Evolutionary conservation across 2,797 vertebrate genomes (phyloP), one percentile per base, ranked within the genome.

Genomic region (Chiroxiphia lanceolata): DNA sequence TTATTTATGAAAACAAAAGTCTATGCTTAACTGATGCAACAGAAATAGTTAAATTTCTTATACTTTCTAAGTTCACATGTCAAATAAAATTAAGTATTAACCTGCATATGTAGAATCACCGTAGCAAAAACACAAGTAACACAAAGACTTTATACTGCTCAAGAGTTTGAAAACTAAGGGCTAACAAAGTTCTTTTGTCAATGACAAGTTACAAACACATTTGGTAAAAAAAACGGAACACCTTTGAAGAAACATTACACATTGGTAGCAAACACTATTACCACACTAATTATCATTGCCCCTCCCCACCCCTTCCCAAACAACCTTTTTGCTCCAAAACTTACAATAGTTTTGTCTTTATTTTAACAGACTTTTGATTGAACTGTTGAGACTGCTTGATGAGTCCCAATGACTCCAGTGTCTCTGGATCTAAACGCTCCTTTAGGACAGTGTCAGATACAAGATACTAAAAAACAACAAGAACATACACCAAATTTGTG

Each of bases 261-360:
- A 36, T 5, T 34, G 13, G n/a, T 19, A 74, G n/a, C 60, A 83
- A 67, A 80, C 8, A n/a, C 0, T 68, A n/a, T 47, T 56, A 89
- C 3, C 36, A 71, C 11, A 56, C 13, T 54, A 59, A 82, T 47
- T 16, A 71, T 5, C 48, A 54, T 0, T 44, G 25, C 4, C 15
- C 56, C 17, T 53, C 19, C 36, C 34, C 42, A 63, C 33, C 53
- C 33, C 34, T 53, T 33, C 61, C 78, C 78, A 84, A 67, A 80
- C 17, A 51, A 63, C 15, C 38, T 44, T 12, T 26, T 10, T 21
- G 16, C 7, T 80, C 65, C 83, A 54, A 75, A 94, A 99, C 99
- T 99, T 98, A 99, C 99, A 99, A 99, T 88, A 99, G 98, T 96
- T 99, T 99, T 91, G 99, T 99, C 98, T 99, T 99, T 98, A 99